Base-by-base conservation (phyloP, 2,113 vertebrate species). In the Pogona vitticeps region DNA sequence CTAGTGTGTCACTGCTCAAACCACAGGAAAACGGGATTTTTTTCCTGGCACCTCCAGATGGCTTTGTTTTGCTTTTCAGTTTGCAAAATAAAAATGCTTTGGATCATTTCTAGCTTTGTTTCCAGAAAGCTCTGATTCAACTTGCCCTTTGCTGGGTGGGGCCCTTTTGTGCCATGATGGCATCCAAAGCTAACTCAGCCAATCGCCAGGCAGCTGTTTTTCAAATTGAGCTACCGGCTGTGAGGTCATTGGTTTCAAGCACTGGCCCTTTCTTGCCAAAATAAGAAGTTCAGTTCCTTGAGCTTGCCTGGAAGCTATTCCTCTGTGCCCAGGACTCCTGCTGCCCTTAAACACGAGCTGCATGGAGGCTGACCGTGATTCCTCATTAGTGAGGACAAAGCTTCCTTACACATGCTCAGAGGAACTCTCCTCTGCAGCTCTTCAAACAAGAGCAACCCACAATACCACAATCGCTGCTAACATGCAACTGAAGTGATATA, bases 41-140 rank as follows among this genome's bases (percentile, higher is more conserved):
- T 68, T 26, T 86, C 71, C 68, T 33, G 15, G 1, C 82, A 90
- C 90, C 46, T 52, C 58, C 80, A 93, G 86, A 71, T 84, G 31
- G 7, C 89, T 85, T 77, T n/a, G 36, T 80, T 40, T 52, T 23
- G 20, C 61, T 75, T 73, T 31, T 42, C 58, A 26, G 31, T 36
- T 46, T 9, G 87, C 81, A 26, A 75, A 86, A 87, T 63, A 88
- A 14, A 46, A 77, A 13, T 14, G 33, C 83, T 87, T 36, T 6
- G 42, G 78, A 82, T 31, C 18, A 1, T 88, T 90, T 84, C 81
- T 71, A 23, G 18, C 72, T 86, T 92, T 0, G 77, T 85, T 91
- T 90, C 79, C 80, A 87, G 71, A 80, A 76, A 77, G 79, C 80
- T 90, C 61, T 3, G 56, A 86, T 75, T n/a, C 68, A 86, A 10